Evolutionary conservation across 2,888 invertebrate species (phyloP), one percentile per base, ranked within the genome.

Genomic region (Campoplex capitator): DNA sequence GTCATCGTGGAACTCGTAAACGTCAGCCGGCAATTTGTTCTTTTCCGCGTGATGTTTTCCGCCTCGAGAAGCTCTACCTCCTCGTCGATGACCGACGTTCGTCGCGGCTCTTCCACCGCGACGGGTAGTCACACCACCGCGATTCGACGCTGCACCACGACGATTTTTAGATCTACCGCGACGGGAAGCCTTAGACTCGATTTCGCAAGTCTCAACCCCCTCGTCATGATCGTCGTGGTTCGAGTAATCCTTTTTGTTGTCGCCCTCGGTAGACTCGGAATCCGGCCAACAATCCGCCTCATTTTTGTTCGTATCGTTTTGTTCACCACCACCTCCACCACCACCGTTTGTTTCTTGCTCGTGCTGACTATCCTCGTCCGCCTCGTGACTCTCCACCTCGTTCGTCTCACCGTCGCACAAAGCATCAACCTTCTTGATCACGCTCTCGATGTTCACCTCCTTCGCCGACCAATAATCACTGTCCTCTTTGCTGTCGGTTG

Each of bases 1-100:
- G 93, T 98, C 98, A 92, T 98, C 98, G 90, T 97, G 97, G 93
- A 98, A 98, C 93, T 98, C 98, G 93, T 98, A 98, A 3, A 98
- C 96, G 92, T 98, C 98, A 13, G 97, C 96, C 0, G 96, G 95
- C 74, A 96, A 94, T 90, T 96, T 96, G 73, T 93, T 94, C 90
- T 95, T 96, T 89, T 95, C 96, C 13, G 95, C 90, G 67, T 93
- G 92, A 68, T 93, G 93, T 68, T 94, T 94, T 16, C 90, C 93
- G 68, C 92, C 93, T 13, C 93, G 93, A 0, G 93, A 93, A 56
- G 95, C 94, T 89, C 95, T 95, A 6, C 95, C 95, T 2, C 95
- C 94, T 3, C 94, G 91, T 85, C 92, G 92, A 68, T 73, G 74
- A 38, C 71, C 77, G 65, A 84, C 83, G 42, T 76, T 89, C 2